A percentile compares a stretch with the other conserved stretches of the same genome.
phyloP scores from a whole-genome alignment of 2,113 vertebrate genomes.

The Symphodus melops region DNA sequence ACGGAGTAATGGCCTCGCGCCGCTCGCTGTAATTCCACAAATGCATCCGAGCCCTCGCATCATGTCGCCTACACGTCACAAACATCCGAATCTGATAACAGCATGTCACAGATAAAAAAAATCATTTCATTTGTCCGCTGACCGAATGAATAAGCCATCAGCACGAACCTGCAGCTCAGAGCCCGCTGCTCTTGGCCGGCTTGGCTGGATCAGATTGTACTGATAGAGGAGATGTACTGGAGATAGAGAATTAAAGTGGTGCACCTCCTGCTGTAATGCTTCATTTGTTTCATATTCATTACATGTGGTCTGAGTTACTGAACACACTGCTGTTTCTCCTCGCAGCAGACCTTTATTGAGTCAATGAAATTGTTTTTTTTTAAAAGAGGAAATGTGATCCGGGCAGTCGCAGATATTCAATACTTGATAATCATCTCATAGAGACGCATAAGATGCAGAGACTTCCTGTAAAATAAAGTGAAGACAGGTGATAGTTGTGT shows the following conservation, averaged over 20 bases:
- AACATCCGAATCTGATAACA: conserved; percentile 76
- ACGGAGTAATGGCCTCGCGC: conserved; percentile 52
- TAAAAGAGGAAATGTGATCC: conserved; percentile 36
- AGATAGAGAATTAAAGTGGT: conserved; percentile 67
- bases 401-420: conserved; percentile 26
- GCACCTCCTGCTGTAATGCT: conserved; percentile 65
- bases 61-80: conserved; percentile 56
- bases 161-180: conserved; percentile 60
- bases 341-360: conserved; percentile 29
- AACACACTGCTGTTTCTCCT: conserved; percentile 66
- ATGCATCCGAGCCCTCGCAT: conserved; percentile 62
- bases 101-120: conserved; percentile 65
- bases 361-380: conserved; percentile 5
- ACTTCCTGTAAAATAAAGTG: not conserved
- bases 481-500: not conserved
- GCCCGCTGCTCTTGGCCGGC: conserved; percentile 65
- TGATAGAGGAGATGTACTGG: conserved; percentile 74
- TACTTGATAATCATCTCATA: conserved; percentile 30
- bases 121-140: conserved; percentile 60
- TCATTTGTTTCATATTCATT: conserved; percentile 74
- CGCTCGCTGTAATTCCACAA: conserved; percentile 59
- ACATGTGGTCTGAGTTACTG: conserved; percentile 76
- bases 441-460: conserved; percentile 3
- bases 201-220: conserved; percentile 76
- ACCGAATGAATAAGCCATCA: conserved; percentile 61